Percentiles rank a stretch among this genome's conserved stretches.
phyloP scores from a whole-genome alignment of 2,113 vertebrate species.

The Brachyhypopomus gauderio region DNA sequence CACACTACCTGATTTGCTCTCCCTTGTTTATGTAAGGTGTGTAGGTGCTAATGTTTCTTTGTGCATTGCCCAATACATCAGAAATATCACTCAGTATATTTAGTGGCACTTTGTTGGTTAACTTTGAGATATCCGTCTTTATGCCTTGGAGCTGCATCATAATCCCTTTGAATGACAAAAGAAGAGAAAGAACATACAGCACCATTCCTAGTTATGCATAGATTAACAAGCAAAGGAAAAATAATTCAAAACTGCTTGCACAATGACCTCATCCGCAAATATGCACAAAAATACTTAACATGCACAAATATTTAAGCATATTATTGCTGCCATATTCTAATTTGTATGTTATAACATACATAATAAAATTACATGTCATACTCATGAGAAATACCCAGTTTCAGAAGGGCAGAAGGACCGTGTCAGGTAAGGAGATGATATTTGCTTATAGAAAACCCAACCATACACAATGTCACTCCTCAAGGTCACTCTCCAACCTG shows the following conservation, averaged over 20 bases:
- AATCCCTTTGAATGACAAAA: constrained; percentile 63
- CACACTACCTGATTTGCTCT: constrained; percentile 70
- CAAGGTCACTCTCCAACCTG: neutral
- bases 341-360: neutral
- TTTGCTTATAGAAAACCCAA: neutral
- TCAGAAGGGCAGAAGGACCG: neutral
- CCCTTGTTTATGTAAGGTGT: neutral
- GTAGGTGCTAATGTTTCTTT: neutral
- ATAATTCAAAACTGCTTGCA: neutral
- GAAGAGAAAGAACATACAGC: neutral
- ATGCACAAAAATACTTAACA: neutral
- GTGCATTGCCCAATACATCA: neutral
- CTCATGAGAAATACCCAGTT: neutral
- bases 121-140: constrained; percentile 59
- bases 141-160: constrained; percentile 61
- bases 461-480: neutral
- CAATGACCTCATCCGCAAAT: neutral
- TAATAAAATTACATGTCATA: neutral
- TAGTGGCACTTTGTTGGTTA: constrained; percentile 42
- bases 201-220: neutral
- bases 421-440: neutral
- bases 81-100: constrained; percentile 22
- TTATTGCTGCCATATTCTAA: neutral
- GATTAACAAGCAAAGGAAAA: neutral
- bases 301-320: neutral